These are phyloP conservation scores for Frankliniella fusca DNA, from an alignment of 2,888 invertebrate genomes.

Conservation along the genomic window DNA sequence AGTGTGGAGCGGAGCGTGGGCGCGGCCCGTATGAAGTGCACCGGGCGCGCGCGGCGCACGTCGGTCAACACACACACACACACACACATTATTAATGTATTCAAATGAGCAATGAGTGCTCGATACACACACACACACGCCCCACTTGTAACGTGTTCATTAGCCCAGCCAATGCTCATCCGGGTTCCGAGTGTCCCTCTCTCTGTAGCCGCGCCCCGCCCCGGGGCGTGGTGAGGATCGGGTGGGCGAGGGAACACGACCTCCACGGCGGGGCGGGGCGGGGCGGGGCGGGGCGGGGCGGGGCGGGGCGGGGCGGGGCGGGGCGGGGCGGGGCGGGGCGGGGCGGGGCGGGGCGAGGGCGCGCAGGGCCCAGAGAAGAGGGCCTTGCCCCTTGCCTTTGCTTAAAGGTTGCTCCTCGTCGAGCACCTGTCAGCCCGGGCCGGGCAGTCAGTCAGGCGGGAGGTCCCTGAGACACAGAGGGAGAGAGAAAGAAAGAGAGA, in stretches of 20 bases:
- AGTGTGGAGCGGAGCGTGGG: neutral
- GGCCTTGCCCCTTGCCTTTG: too few species aligned
- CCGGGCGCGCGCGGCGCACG: neutral
- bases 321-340: neutral
- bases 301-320: too few species aligned
- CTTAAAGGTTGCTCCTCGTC: too few species aligned
- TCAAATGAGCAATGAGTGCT: conserved; percentile 19
- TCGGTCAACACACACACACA: neutral
- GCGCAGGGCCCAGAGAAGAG: too few species aligned
- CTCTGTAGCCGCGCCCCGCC: neutral
- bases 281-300: neutral
- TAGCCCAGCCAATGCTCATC: neutral
- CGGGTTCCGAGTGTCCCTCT: neutral
- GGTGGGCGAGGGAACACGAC: neutral
- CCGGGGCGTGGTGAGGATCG: neutral
- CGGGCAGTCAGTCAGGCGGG: too few species aligned
- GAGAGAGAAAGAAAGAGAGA: too few species aligned
- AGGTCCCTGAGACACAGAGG: too few species aligned
- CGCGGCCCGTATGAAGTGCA: neutral
- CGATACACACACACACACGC: neutral
- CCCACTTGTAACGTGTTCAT: neutral
- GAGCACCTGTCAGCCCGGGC: too few species aligned
- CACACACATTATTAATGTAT: neutral
- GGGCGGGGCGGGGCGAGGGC: neutral
- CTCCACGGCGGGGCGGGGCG: neutral